These are phyloP conservation scores for Volucella inflata DNA, from an alignment of 2,888 invertebrate genomes.

Conservation along the genomic window DNA sequence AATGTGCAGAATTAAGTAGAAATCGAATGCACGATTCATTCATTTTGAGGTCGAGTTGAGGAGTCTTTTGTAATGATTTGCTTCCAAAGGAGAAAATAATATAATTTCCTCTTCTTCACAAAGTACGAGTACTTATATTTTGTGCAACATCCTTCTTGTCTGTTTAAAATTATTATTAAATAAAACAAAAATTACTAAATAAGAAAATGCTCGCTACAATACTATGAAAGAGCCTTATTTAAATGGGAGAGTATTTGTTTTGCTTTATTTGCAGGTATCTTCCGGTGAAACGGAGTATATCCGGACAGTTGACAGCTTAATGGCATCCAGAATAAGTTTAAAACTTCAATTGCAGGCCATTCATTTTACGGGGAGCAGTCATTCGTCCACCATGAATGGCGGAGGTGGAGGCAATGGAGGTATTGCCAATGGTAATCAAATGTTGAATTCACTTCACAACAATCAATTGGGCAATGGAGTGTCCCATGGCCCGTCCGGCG, in stretches of 20 bases:
- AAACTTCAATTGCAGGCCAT: conserved; percentile 83
- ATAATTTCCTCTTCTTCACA: conserved; percentile 52
- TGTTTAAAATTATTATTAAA: conserved; percentile 34
- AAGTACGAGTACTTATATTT: too few species aligned
- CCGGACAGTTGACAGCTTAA: conserved; percentile 82
- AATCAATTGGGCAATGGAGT: conserved; percentile 62
- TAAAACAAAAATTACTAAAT: not conserved
- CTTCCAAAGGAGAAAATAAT: conserved; percentile 51
- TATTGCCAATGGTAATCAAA: conserved; percentile 68
- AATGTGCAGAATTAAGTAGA: conserved; percentile 63
- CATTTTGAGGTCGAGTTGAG: conserved; percentile 22
- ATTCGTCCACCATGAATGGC: conserved; percentile 77
- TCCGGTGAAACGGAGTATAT: conserved; percentile 82
- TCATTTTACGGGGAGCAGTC: conserved; percentile 81
- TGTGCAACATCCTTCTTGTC: conserved; percentile 8
- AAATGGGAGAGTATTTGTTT: conserved; percentile 52
- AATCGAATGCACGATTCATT: conserved; percentile 54
- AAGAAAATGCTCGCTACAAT: not conserved
- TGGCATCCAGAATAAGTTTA: conserved; percentile 82
- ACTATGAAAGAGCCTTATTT: conserved; percentile 7
- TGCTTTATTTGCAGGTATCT: conserved; percentile 79
- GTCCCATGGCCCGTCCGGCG: conserved; percentile 80
- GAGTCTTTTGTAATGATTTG: conserved; percentile 53
- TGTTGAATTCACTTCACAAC: conserved; percentile 79
- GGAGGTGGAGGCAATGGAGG: conserved; percentile 76